These are phyloP conservation scores for Cancer borealis DNA, from an alignment of 2,888 invertebrate genomes.

Conservation along the genomic window DNA sequence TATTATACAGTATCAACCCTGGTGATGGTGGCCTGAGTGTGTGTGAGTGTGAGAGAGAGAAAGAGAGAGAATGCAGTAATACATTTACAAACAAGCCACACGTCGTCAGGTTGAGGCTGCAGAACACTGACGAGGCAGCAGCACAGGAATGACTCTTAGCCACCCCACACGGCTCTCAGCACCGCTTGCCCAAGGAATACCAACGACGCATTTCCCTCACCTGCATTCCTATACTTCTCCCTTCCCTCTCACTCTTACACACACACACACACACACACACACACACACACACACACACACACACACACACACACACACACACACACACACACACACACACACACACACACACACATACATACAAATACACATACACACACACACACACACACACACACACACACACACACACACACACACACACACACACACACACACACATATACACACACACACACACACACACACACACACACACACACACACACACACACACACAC, in stretches of 20 bases:
- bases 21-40: background rate
- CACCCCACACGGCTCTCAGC: background rate
- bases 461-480: background rate
- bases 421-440: no score
- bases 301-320: no score
- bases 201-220: background rate
- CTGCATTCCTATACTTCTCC: background rate
- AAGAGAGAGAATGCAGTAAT: slow-evolving; percentile 3
- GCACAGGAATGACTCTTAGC: background rate
- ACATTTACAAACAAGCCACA: background rate
- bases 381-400: slow-evolving; percentile 6
- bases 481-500: slow-evolving; percentile 5
- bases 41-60: background rate
- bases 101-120: background rate
- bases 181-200: background rate
- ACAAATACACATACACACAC: no score
- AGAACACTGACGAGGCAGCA: background rate
- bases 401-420: no score
- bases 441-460: background rate
- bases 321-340: background rate
- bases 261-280: background rate
- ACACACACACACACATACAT: background rate
- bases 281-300: no score
- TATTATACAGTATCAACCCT: background rate
- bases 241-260: background rate